Base-by-base conservation (phyloP, 2,797 vertebrate genomes). In the Thamnophis elegans region DNA sequence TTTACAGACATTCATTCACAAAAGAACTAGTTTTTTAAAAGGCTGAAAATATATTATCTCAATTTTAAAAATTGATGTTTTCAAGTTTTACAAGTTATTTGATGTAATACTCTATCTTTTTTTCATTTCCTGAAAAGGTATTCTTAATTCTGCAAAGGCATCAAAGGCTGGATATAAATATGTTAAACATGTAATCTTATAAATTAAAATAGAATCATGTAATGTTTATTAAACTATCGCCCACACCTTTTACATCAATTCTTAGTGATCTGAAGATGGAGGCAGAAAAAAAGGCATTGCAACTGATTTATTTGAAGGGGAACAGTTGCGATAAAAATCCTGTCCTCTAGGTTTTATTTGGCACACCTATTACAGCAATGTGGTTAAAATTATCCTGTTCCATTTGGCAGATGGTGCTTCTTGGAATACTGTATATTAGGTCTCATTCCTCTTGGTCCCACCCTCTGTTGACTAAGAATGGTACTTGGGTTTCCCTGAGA, bases 1-100 rank as follows among this genome's bases (percentile, higher is more conserved):
- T 96, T 94, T 93, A 91, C 93, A 91, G 91, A 95, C 93, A 97
- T 96, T 93, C 97, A 97, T 96, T 96, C 95, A 93, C 94, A 90
- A 96, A 93, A 96, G 89, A 93, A 88, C 95, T 85, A 56, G 91
- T 96, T 32, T 54, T 54, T 65, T 94, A 88, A 96, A 94, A 89
- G 65, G 95, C 59, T 60, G 60, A 93, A 95, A 94, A 89, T 88
- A 91, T 94, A 0, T 42, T 82, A 56, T 95, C 78, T 78, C 92
- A 93, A 88, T 90, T 92, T 94, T 95, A 22, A 65, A 94, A 85
- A 22, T 92, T 95, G 93, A 94, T 95, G 90, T 93, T 91, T 93
- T 93, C 89, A 53, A 86, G 86, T 65, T 89, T 55, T 85, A 82
- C 47, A 92, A 87, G 51, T 92, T 55, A 28, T 89, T 93, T 94